Evolutionary conservation across 2,888 invertebrate genomes (phyloP), one percentile per base, ranked within the genome.

Genomic region (Himalopsyche tibetana): DNA sequence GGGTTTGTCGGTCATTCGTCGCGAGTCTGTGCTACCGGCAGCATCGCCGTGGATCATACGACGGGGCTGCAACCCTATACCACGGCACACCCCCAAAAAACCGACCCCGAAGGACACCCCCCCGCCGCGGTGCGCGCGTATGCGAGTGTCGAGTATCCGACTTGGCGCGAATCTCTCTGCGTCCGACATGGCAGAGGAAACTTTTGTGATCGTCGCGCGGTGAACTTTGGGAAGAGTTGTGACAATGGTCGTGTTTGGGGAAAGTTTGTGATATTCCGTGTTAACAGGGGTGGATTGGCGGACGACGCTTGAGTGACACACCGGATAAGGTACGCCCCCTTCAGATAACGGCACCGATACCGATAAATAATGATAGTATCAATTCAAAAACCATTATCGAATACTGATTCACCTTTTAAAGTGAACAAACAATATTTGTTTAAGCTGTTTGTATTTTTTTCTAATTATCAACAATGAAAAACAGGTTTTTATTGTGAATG

Each of bases 1-100:
- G 87, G 84, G 86, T 86, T 86, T 87, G 74, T 86, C 88, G 86
- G 88, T 85, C 88, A 88, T 88, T 88, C 87, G 88, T 85, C 88
- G 88, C 86, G 88, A 86, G 88, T 88, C 88, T 83, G 85, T 88
- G 82, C 85, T 84, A 82, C 82, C 80, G 88, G 51, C 85, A 84
- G 85, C 85, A 88, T 85, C 84, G 81, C 82, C 69, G 80, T 86
- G 85, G 83, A 55, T 63, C 84, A 80, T 56, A 82, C 80, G 55
- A 55, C 51, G 56, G 80, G 38, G 80, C 51, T 51, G 51, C 38
- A 74, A 63, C 63, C 80, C 80, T 19, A 19, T 80, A 45, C 40
- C 80, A 80, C 80, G 80, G 80, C 69, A 84, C 79, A 80, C 80
- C 84, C 69, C 83, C 74, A 56, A 80, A 19, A 80, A 40, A 38